Evolutionary conservation across 2,888 invertebrate species (phyloP).

Genomic region (Ametastegia equiseti): DNA sequence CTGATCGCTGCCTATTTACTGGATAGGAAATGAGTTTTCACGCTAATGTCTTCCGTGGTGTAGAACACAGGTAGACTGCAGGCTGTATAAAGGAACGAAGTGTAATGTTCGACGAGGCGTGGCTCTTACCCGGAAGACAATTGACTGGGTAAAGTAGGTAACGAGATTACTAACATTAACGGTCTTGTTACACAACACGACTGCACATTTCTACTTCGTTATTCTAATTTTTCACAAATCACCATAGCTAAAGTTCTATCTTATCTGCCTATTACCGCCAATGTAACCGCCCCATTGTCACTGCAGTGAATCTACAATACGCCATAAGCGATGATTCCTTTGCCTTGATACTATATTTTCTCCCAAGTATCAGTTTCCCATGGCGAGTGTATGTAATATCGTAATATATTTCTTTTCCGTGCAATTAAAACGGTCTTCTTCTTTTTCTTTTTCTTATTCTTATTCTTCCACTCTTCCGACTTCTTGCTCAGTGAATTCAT

Average conservation of each 20-base stretch:
- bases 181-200: constrained; percentile 22
- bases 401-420: neutral
- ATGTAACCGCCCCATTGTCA: neutral
- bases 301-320: neutral
- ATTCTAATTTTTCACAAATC: constrained; percentile 1
- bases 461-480: too few relatives aligned
- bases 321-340: too few relatives aligned
- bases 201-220: neutral
- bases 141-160: constrained; percentile 23
- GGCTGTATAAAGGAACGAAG: neutral
- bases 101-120: constrained; percentile 34
- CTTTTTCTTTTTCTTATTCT: neutral
- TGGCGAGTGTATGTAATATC: too few relatives aligned
- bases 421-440: neutral
- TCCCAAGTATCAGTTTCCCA: too few relatives aligned
- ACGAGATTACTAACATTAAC: constrained; percentile 40
- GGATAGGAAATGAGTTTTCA: constrained; percentile 34
- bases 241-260: too few relatives aligned
- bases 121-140: constrained; percentile 40
- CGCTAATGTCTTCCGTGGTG: constrained; percentile 23
- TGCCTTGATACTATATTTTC: too few relatives aligned
- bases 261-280: neutral
- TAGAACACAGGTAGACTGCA: too few relatives aligned
- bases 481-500: neutral
- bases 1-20: neutral